These are phyloP conservation scores for Lasioglossum vierecki DNA, from an alignment of 2,888 invertebrate species.

Conservation along the genomic window DNA sequence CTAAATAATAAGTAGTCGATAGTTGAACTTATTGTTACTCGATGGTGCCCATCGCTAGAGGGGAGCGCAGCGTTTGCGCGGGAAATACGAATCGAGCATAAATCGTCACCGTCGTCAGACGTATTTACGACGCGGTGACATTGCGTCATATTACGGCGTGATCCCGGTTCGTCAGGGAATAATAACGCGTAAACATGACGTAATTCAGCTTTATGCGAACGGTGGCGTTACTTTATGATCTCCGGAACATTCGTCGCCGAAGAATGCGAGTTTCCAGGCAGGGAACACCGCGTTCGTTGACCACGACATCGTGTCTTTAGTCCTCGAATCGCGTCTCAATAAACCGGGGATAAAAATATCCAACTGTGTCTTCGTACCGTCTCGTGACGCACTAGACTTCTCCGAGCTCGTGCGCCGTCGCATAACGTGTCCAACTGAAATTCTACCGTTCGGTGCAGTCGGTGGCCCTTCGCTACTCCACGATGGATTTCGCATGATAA, in stretches of 20 bases:
- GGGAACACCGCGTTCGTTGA: slow-evolving; percentile 50
- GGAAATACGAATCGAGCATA: slow-evolving; percentile 1
- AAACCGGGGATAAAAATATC: slow-evolving; percentile 62
- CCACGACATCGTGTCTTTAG: slow-evolving; percentile 30
- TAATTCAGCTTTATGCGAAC: slow-evolving; percentile 28
- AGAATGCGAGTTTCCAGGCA: slow-evolving; percentile 6
- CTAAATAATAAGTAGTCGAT: too few species aligned
- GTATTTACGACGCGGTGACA: slow-evolving; percentile 5
- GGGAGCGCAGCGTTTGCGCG: background rate
- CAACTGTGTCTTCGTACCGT: slow-evolving; percentile 16
- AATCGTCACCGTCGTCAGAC: slow-evolving; percentile 18
- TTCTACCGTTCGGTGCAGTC: background rate
- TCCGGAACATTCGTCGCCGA: slow-evolving; percentile 24
- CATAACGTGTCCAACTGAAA: background rate
- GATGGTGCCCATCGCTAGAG: too few species aligned
- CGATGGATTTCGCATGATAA: background rate
- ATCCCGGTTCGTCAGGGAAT: slow-evolving; percentile 1
- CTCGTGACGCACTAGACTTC: background rate
- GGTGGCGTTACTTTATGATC: slow-evolving; percentile 14
- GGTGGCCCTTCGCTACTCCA: background rate
- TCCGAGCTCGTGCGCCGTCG: background rate
- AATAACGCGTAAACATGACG: slow-evolving; percentile 30
- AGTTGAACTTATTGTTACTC: too few species aligned
- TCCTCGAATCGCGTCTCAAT: slow-evolving; percentile 25
- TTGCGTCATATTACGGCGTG: slow-evolving; percentile 19